Evolutionary conservation across 1,140 invertebrate genomes (phyloP).

Genomic region (Megalonaias nervosa): DNA sequence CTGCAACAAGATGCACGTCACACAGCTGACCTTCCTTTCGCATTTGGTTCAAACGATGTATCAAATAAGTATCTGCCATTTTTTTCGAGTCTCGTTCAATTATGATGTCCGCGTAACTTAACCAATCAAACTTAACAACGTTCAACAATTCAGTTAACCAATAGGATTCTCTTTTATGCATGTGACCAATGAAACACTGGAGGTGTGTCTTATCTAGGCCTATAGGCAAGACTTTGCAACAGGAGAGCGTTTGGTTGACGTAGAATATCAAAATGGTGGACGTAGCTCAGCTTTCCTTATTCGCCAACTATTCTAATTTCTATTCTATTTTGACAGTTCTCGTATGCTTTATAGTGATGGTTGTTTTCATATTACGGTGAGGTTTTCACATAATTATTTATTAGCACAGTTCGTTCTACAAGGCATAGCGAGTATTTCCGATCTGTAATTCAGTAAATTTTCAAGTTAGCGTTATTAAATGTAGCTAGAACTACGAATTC

Average conservation of each 20-base stretch:
- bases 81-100: background rate
- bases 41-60: constrained; percentile 13
- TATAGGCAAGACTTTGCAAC: too few relatives aligned
- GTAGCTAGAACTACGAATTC: too few relatives aligned
- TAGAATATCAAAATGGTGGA: constrained; percentile 22
- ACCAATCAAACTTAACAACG: too few relatives aligned
- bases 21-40: constrained; percentile 8
- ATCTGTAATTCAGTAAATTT: too few relatives aligned
- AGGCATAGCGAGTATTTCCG: too few relatives aligned
- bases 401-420: too few relatives aligned
- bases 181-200: too few relatives aligned
- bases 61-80: constrained; percentile 2
- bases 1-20: constrained; percentile 26
- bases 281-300: constrained; percentile 7
- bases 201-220: too few relatives aligned
- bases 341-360: constrained; percentile 31
- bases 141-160: too few relatives aligned
- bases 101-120: too few relatives aligned
- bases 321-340: constrained; percentile 31
- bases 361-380: constrained; percentile 33
- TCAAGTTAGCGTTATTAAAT: too few relatives aligned
- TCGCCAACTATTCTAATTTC: constrained; percentile 34
- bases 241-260: background rate
- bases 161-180: too few relatives aligned
- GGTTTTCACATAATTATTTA: background rate